Base-by-base conservation (phyloP, 2,113 vertebrate genomes). In the Climacteris rufus region DNA sequence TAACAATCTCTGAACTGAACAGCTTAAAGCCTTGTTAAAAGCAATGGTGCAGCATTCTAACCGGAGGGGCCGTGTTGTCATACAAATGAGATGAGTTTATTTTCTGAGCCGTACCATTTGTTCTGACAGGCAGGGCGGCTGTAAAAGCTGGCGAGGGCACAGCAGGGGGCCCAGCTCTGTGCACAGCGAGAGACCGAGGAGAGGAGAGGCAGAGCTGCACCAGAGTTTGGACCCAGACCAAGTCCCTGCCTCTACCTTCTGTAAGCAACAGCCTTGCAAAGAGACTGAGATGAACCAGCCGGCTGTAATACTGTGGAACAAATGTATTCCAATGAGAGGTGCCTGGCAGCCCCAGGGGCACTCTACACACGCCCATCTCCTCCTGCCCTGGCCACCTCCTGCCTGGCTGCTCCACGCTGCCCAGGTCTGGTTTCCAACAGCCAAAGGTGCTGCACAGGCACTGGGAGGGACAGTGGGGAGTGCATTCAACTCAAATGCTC, bases 21-120 rank as follows among this genome's bases (percentile, higher is more conserved):
- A 92, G 97, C 97, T 97, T 97, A 96, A 96, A 97, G 96, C 95
- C 97, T 98, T 97, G 97, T 97, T 98, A 97, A 97, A 97, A 98
- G 96, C 96, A 99, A 98, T 98, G 98, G 98, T 98, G 97, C 98
- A 98, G 97, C 98, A 97, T 99, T 98, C 98, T 98, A 98, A 99
- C 98, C 98, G 98, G 98, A 98, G 98, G 98, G 98, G 98, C 98
- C 96, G 97, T 98, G 98, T 99, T 99, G 99, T 99, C 98, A 99
- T 98, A 98, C 98, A 98, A 99, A 99, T 99, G 98, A 99, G 98
- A 99, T 98, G 98, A 98, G 99, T 99, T 99, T 99, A 99, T 99
- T 99, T 98, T 98, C 98, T 97, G 98, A 98, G 95, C 97, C 96
- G 95, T 98, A 98, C 98, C 98, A 98, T 99, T 99, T 99, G 98